Percentiles rank a stretch among this genome's conserved stretches.
phyloP scores from a whole-genome alignment of 2,888 invertebrate genomes.

The Asteroscopus sphinx region DNA sequence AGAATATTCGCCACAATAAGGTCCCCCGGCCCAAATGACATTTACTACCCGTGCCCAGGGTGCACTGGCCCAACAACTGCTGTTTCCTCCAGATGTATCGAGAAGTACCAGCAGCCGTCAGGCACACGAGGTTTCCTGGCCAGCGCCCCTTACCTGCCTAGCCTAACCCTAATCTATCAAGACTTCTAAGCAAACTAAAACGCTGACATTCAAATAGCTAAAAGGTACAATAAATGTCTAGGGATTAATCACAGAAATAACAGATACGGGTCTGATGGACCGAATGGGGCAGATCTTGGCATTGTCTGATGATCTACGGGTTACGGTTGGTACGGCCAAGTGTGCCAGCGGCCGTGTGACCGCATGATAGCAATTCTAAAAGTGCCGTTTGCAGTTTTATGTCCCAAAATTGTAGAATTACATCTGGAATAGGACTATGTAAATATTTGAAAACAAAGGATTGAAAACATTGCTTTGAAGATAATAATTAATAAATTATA shows the following conservation, averaged over 20 bases:
- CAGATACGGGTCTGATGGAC: conserved; percentile 41
- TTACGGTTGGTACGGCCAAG: conserved; percentile 19
- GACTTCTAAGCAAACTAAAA: conserved; percentile 16
- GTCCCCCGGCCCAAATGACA: no score
- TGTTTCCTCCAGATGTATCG: no score
- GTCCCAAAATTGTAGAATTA: not conserved
- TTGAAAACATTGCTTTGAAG: no score
- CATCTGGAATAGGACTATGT: not conserved
- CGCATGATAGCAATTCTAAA: conserved; percentile 27
- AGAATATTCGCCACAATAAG: no score
- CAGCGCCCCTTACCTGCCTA: not conserved
- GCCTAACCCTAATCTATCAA: conserved; percentile 18
- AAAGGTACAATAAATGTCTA: conserved; percentile 43
- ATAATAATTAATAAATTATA: no score
- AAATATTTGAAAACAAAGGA: not conserved
- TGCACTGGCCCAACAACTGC: no score
- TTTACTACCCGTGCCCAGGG: no score
- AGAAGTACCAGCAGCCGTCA: no score
- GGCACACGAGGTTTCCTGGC: no score
- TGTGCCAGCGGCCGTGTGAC: conserved; percentile 25
- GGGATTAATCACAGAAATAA: conserved; percentile 48
- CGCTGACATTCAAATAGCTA: conserved; percentile 39
- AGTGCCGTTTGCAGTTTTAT: conserved; percentile 21
- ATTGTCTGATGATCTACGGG: conserved; percentile 51
- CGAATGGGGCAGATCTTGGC: conserved; percentile 32